Base-by-base conservation (phyloP, 1,140 invertebrate species). In the Drosophila sturtevanti region DNA sequence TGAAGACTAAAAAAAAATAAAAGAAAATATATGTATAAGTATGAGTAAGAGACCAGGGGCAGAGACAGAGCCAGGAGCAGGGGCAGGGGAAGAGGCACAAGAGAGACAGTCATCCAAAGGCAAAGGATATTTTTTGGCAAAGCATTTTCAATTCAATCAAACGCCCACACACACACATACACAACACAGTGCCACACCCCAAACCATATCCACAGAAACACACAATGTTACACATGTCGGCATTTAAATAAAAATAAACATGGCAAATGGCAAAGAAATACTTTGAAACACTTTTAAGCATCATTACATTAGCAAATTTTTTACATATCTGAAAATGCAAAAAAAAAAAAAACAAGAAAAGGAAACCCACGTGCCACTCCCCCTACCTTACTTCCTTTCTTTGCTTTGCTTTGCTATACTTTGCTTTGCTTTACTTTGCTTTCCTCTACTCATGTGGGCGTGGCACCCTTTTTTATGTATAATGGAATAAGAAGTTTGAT, bases 201-300 rank as follows among this genome's bases (percentile, higher is more conserved):
- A 16, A 27, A 38, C 37, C 52, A 60, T 14, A 16, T 6, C 54
- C 35, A 31, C 41, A 44, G 0, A 22, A 3, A 27, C 12, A 14
- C 22, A 62, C 63, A 60, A 31, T 48, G 16, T 21, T 48, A 68
- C 67, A 84, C 73, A 85, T 77, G 81, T 62, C 55, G 73, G 78
- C 74, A 86, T 86, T 81, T 82, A 81, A 86, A 86, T 86, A 82
- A 87, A 87, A 86, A 87, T 87, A 86, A 86, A 87, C 82, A 86
- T 79, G 75, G 68, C 71, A 76, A 81, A 77, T 77, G 75, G 66
- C 67, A 62, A 67, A 73, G 65, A 72, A 76, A 86, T 87, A 79
- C 81, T 87, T 87, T 87, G 82, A 87, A 86, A 86, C 81, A 86
- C 81, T 86, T 86, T 86, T 86, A 86, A 86, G 81, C 82, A 87